These are phyloP conservation scores for Nesometra sesokonis DNA, from an alignment of 35 echinoderm and acorn worm species.

Conservation along the genomic window DNA sequence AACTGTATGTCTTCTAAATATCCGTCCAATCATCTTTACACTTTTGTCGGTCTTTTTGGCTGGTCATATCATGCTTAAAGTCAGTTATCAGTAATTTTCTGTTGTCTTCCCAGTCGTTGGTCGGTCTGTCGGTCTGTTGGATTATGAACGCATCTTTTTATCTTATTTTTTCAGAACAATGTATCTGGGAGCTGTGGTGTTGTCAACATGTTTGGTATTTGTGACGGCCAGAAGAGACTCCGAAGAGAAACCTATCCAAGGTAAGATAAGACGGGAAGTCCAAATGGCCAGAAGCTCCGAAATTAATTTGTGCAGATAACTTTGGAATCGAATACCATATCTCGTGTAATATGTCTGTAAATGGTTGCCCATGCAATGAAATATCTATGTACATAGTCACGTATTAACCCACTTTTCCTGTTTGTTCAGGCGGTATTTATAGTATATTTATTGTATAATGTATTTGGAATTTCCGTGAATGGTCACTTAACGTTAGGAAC, in stretches of 20 bases:
- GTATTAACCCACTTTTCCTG: neutral
- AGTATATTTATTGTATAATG: neutral
- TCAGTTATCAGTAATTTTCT: no score
- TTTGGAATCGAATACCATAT: neutral
- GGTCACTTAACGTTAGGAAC: neutral
- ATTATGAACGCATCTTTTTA: neutral
- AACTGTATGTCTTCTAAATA: no score
- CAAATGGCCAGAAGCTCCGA: neutral
- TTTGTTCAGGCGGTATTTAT: neutral
- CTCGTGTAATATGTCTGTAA: neutral
- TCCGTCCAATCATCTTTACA: no score
- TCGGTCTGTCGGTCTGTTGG: no score
- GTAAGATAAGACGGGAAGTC: neutral
- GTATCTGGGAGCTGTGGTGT: neutral
- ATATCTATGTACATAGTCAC: neutral
- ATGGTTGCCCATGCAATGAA: neutral
- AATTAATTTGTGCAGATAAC: neutral
- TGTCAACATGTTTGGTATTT: neutral
- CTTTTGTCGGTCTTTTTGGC: no score
- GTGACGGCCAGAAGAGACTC: neutral
- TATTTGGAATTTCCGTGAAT: neutral
- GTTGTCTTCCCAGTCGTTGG: no score
- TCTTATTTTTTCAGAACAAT: neutral
- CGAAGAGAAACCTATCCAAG: neutral
- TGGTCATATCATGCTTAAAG: no score